Evolutionary conservation across 2,113 vertebrate species (phyloP).

Genomic region (Riparia riparia): DNA sequence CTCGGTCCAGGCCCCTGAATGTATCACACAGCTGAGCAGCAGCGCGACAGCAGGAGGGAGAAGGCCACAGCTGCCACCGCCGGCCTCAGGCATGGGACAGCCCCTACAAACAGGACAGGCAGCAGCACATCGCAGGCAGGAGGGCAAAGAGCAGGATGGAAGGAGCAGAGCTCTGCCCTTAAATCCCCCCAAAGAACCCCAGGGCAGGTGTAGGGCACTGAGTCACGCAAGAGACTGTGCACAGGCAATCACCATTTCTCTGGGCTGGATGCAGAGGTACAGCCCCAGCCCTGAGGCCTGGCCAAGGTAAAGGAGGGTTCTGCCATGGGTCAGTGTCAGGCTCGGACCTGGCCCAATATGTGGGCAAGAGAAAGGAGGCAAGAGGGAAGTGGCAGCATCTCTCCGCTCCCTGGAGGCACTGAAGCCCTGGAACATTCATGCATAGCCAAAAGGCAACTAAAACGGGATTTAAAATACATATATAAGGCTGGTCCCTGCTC

Average conservation of each 20-base stretch:
- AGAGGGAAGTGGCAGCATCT: not conserved
- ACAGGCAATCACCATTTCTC: not conserved
- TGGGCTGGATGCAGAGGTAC: not conserved
- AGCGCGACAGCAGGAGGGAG: not conserved
- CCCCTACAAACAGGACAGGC: not conserved
- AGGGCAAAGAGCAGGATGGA: not conserved
- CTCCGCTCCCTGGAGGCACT: slow-evolving; percentile 33
- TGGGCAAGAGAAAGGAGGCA: not conserved
- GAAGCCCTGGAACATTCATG: slow-evolving; percentile 64
- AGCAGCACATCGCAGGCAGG: not conserved
- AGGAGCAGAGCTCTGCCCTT: not conserved
- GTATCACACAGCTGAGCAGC: not conserved
- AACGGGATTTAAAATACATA: not conserved
- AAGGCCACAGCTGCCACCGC: not conserved
- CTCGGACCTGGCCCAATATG: fast-evolving
- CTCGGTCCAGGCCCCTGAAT: not conserved
- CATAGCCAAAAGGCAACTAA: slow-evolving; percentile 36
- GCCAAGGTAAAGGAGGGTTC: not conserved
- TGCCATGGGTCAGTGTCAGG: not conserved
- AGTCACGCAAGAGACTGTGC: fast-evolving
- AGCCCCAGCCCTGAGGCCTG: not conserved
- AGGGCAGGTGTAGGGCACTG: not conserved
- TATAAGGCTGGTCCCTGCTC: slow-evolving; percentile 43
- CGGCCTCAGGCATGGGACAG: not conserved
- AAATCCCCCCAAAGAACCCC: not conserved